phyloP scores from a whole-genome alignment of 1,140 invertebrate genomes.

The Odontomachus brunneus region DNA sequence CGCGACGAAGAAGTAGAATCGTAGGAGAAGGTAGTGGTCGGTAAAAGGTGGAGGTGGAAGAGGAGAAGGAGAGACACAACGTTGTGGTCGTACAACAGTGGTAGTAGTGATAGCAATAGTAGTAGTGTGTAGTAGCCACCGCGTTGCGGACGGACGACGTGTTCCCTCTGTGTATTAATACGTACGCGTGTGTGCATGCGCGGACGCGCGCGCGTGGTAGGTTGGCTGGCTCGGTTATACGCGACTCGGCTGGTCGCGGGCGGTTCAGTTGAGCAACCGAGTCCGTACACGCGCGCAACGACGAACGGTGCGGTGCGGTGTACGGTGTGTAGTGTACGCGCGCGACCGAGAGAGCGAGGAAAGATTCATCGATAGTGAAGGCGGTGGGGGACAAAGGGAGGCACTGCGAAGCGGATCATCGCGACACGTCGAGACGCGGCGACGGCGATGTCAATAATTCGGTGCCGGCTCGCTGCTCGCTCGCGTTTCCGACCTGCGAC shows the following conservation, averaged over 20 bases:
- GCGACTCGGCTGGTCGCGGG: constrained; percentile 69
- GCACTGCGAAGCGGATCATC: constrained; percentile 34
- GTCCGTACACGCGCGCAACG: constrained; percentile 67
- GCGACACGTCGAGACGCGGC: constrained; percentile 26
- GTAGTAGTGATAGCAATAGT: no score
- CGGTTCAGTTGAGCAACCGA: constrained; percentile 73
- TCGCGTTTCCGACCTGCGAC: constrained; percentile 16
- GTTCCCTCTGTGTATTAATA: neutral
- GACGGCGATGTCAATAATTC: constrained; percentile 79
- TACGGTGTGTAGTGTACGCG: constrained; percentile 23
- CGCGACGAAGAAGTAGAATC: constrained; percentile 22
- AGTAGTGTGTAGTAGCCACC: neutral
- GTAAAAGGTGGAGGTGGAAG: constrained; percentile 53
- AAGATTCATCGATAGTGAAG: no score
- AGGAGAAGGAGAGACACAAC: constrained; percentile 37
- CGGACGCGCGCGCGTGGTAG: constrained; percentile 18
- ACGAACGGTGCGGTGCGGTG: neutral
- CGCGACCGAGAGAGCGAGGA: neutral
- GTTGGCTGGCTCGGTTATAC: constrained; percentile 62
- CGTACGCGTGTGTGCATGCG: neutral
- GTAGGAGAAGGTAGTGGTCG: constrained; percentile 55
- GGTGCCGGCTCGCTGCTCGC: constrained; percentile 33
- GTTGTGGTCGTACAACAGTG: constrained; percentile 8
- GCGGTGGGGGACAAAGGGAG: no score
- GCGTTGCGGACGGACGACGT: constrained; percentile 6